phyloP scores from a whole-genome alignment of 92 coral and sea anemone species.

The Isaurus tuberculatus region DNA sequence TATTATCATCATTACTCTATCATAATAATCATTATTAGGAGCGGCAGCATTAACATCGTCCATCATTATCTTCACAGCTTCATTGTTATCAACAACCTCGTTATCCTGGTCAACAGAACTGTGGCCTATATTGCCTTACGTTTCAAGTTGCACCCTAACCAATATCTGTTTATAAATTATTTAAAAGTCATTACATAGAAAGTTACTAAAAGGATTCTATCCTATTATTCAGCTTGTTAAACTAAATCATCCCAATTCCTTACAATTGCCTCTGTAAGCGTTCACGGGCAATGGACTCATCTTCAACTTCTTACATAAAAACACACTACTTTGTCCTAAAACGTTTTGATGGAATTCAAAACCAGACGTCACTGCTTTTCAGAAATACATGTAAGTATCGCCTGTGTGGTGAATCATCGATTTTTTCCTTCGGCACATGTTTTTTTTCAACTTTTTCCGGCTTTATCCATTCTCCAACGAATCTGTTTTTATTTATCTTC shows the following conservation, averaged over 20 bases:
- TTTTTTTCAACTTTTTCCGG: too few relatives aligned
- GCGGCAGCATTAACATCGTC: background rate
- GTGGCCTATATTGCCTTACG: background rate
- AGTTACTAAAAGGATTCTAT: background rate
- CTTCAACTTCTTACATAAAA: background rate
- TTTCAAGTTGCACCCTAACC: background rate
- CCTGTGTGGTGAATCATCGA: background rate
- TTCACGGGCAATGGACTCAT: background rate
- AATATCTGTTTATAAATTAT: background rate
- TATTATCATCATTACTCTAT: background rate
- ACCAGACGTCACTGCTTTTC: too few relatives aligned
- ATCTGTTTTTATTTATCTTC: background rate
- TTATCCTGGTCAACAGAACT: background rate
- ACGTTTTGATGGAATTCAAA: too few relatives aligned
- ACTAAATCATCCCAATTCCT: background rate
- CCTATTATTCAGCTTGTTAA: background rate
- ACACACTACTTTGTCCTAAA: background rate
- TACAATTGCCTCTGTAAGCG: background rate
- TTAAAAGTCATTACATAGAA: background rate
- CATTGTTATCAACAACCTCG: background rate
- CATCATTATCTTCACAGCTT: background rate
- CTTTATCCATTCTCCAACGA: background rate
- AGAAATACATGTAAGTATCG: too few relatives aligned
- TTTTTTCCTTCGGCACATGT: background rate
- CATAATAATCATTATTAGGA: background rate